These are phyloP conservation scores for Xylota segnis DNA, from an alignment of 2,888 invertebrate species.

Conservation along the genomic window DNA sequence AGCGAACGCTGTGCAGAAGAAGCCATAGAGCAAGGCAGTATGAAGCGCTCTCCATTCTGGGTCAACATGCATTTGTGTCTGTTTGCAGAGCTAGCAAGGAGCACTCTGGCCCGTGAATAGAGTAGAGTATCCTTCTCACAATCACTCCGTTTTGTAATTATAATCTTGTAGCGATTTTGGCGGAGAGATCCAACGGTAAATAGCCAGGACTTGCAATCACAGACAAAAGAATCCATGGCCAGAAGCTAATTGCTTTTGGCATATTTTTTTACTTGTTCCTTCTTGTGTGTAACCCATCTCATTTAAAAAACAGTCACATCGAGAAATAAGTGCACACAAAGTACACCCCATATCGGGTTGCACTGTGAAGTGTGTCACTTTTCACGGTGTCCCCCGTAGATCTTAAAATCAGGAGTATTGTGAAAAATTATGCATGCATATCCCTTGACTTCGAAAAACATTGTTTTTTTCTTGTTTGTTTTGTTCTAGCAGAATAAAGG, in stretches of 20 bases:
- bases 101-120: conserved; percentile 7
- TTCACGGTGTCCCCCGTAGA: conserved; percentile 35
- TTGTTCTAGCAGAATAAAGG: conserved; percentile 45
- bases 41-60: conserved; percentile 52
- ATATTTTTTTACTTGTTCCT: conserved; percentile 16
- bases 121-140: conserved; percentile 2
- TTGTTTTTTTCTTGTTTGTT: conserved; percentile 11
- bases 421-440: conserved; percentile 34
- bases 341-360: conserved; percentile 34
- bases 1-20: conserved; percentile 24
- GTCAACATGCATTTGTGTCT: conserved; percentile 51
- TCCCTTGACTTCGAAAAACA: conserved; percentile 45
- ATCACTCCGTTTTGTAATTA: conserved; percentile 61
- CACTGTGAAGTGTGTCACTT: conserved; percentile 62
- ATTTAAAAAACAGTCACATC: conserved; percentile 38
- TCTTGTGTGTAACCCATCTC: background rate
- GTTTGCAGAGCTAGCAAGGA: conserved; percentile 22
- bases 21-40: conserved; percentile 21
- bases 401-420: conserved; percentile 47
- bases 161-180: conserved; percentile 67
- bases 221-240: conserved; percentile 56
- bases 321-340: conserved; percentile 2
- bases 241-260: conserved; percentile 65
- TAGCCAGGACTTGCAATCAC: conserved; percentile 34
- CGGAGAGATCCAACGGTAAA: conserved; percentile 36